These are phyloP conservation scores for Channa argus DNA, from an alignment of 2,113 vertebrate species.

Conservation along the genomic window DNA sequence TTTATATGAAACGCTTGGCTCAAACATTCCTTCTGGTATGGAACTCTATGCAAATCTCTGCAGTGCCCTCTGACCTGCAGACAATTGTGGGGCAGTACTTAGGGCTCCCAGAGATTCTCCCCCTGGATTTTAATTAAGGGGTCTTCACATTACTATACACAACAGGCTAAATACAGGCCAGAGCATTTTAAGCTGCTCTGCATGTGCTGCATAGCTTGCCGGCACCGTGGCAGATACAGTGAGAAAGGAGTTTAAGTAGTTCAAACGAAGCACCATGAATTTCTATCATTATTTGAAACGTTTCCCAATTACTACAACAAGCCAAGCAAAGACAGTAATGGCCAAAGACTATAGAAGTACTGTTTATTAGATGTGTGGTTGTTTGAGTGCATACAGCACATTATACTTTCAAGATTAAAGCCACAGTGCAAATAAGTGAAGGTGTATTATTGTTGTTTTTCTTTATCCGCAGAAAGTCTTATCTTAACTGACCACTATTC, in stretches of 20 bases:
- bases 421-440: slow-evolving; percentile 28
- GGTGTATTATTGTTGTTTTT: slow-evolving; percentile 8
- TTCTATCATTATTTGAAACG: slow-evolving; percentile 25
- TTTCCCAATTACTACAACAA: slow-evolving; percentile 18
- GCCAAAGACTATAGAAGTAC: slow-evolving; percentile 9
- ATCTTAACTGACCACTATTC: slow-evolving; percentile 63
- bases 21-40: slow-evolving; percentile 46
- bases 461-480: slow-evolving; percentile 31
- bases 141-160: slow-evolving; percentile 64
- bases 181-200: slow-evolving; percentile 61
- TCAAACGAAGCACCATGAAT: slow-evolving; percentile 30
- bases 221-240: slow-evolving; percentile 38
- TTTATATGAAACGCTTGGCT: slow-evolving; percentile 68
- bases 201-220: slow-evolving; percentile 46
- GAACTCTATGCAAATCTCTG: slow-evolving; percentile 67
- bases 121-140: slow-evolving; percentile 76
- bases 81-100: slow-evolving; percentile 75
- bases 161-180: slow-evolving; percentile 54
- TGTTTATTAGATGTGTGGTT: slow-evolving; percentile 17
- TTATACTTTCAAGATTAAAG: slow-evolving; percentile 34
- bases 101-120: slow-evolving; percentile 71
- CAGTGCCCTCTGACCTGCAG: slow-evolving; percentile 69
- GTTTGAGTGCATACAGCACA: slow-evolving; percentile 11
- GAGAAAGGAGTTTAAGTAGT: slow-evolving; percentile 49
- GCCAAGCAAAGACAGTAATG: slow-evolving; percentile 2